Conservation (phyloP, 2,888 invertebrate genomes). For the Polydrusus cervinus region DNA sequence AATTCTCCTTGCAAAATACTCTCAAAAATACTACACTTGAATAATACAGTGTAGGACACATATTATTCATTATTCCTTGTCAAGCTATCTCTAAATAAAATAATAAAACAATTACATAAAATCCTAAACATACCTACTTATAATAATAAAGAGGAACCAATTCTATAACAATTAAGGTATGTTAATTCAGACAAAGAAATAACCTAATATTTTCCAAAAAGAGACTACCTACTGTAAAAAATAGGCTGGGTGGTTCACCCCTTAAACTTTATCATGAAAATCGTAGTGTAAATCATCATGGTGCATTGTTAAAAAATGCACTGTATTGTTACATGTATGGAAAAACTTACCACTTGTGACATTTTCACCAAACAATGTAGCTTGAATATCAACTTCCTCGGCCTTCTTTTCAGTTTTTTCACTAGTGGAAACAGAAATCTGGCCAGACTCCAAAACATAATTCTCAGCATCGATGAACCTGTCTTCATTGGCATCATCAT, state of each 20-base stretch:
- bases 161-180: neutral
- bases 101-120: no score
- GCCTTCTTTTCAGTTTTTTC: conserved; percentile 61
- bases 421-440: conserved; percentile 67
- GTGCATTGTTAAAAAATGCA: no score
- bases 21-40: no score
- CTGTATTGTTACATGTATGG: no score
- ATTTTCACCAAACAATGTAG: conserved; percentile 68
- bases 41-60: no score
- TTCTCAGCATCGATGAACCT: conserved; percentile 87
- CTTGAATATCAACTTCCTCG: conserved; percentile 66
- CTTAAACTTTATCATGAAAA: no score
- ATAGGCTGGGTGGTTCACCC: neutral
- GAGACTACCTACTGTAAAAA: neutral
- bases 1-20: no score
- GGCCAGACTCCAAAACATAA: conserved; percentile 81
- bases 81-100: no score
- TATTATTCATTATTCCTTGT: no score
- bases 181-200: neutral
- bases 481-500: conserved; percentile 77
- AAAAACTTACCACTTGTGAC: conserved; percentile 43
- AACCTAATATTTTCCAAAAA: neutral
- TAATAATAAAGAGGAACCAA: no score
- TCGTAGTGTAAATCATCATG: no score
- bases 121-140: no score